Evolutionary conservation across 2,797 vertebrate species (phyloP).

Genomic region (Dicrostonyx torquatus): DNA sequence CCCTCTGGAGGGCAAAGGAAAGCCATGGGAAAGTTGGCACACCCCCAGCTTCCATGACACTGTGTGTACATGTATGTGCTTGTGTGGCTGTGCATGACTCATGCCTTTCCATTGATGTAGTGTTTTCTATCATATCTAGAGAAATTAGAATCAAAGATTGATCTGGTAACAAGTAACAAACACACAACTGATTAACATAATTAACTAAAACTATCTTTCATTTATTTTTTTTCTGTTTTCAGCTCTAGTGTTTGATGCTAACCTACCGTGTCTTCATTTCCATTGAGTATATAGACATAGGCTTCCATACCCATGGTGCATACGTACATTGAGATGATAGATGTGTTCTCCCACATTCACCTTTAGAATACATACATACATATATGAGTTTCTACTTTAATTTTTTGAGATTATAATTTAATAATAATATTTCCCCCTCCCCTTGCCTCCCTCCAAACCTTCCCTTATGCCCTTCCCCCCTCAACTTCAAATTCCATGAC

Average conservation of each 20-base stretch:
- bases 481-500: neutral
- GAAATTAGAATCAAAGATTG: slow-evolving; percentile 68
- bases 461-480: neutral
- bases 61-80: neutral
- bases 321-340: neutral
- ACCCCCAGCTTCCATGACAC: neutral
- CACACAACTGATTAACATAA: slow-evolving; percentile 74
- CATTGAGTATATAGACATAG: neutral
- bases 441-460: neutral
- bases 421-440: neutral
- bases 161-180: slow-evolving; percentile 71
- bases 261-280: slow-evolving; percentile 51
- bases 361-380: neutral
- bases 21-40: slow-evolving; percentile 13
- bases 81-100: slow-evolving; percentile 56
- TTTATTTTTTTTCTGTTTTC: slow-evolving; percentile 64
- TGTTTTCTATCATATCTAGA: slow-evolving; percentile 59
- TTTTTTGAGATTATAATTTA: neutral
- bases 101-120: slow-evolving; percentile 60
- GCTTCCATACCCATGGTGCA: neutral
- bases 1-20: slow-evolving; percentile 35
- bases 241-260: slow-evolving; percentile 69
- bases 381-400: neutral
- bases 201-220: slow-evolving; percentile 63
- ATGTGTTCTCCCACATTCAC: neutral